phyloP scores from a whole-genome alignment of 1,140 invertebrate species.

The Pseudomyrmex cubaensis region DNA sequence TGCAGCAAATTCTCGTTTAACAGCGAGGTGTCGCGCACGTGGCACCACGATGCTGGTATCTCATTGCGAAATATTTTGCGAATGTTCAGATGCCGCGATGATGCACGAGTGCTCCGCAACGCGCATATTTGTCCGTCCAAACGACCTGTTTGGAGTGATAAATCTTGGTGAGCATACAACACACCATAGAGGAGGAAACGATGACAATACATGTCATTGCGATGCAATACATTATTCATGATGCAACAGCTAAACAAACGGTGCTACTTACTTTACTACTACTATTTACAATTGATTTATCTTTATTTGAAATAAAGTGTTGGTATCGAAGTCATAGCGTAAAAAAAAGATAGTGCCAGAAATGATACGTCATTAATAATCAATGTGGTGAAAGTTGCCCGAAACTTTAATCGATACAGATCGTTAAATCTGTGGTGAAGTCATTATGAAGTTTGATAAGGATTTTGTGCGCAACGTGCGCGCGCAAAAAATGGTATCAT shows the following conservation, averaged over 20 bases:
- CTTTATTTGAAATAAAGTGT: not conserved
- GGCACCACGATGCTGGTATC: not conserved
- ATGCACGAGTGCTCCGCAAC: not conserved
- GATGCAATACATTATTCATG: not conserved
- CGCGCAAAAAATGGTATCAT: not conserved
- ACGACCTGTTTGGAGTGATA: not conserved
- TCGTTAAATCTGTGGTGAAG: not conserved
- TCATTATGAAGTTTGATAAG: constrained; percentile 5
- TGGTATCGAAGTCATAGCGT: not conserved
- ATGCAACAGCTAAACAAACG: not conserved
- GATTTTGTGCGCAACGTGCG: not conserved
- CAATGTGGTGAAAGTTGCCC: not conserved
- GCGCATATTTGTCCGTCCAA: not conserved
- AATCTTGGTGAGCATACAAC: not conserved
- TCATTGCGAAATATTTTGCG: not conserved
- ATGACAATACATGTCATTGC: not conserved
- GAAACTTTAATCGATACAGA: not conserved
- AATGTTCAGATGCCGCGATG: not conserved
- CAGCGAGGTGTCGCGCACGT: too few species aligned
- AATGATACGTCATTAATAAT: not conserved
- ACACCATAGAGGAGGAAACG: not conserved
- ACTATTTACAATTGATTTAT: not conserved
- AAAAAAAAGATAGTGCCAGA: not conserved
- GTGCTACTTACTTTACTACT: not conserved
- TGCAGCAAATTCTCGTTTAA: constrained; percentile 57